Conservation (phyloP, 2,113 vertebrate species). For the Pteronura brasiliensis region DNA sequence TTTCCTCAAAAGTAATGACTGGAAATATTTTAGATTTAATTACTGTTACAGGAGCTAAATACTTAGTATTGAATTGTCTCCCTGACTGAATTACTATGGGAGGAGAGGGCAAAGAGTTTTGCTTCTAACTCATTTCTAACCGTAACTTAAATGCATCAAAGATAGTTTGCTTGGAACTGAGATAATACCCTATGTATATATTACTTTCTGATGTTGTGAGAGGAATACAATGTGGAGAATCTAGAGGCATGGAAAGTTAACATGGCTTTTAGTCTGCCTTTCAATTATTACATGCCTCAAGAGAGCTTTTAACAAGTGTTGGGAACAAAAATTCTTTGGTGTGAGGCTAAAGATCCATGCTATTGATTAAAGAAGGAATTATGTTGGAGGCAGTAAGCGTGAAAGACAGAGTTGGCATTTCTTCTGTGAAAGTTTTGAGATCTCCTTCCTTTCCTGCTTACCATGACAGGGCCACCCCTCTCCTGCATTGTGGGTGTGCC, state of each 20-base stretch:
- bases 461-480: not conserved
- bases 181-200: not conserved
- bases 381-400: not conserved
- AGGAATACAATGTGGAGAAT: not conserved
- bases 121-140: slow-evolving; percentile 35
- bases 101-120: slow-evolving; percentile 47
- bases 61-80: slow-evolving; percentile 45
- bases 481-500: not conserved
- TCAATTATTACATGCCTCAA: not conserved
- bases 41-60: slow-evolving; percentile 59
- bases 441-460: not conserved
- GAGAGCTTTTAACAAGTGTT: not conserved
- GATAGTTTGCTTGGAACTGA: slow-evolving; percentile 17
- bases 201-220: slow-evolving; percentile 6
- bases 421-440: not conserved
- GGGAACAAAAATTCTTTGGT: not conserved
- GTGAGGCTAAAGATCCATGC: not conserved
- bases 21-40: slow-evolving; percentile 66
- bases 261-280: not conserved
- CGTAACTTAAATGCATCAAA: not conserved
- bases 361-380: not conserved
- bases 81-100: slow-evolving; percentile 14
- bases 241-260: not conserved
- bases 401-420: not conserved
- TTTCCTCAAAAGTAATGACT: slow-evolving; percentile 47